These are phyloP conservation scores for Panorpa germanica DNA, from an alignment of 2,888 invertebrate species.

Conservation along the genomic window DNA sequence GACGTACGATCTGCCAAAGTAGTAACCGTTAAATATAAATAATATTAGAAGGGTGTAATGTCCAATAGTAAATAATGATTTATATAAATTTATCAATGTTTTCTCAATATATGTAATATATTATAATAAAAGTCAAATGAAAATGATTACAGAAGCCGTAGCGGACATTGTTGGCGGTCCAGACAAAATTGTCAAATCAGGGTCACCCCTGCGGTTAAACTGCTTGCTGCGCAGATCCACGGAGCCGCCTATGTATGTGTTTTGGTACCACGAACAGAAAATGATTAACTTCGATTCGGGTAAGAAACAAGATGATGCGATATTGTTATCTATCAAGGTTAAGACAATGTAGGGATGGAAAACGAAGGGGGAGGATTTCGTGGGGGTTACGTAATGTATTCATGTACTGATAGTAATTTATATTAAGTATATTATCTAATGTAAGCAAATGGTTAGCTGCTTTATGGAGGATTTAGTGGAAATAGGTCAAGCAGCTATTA, in stretches of 20 bases:
- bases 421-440: slow-evolving; percentile 2
- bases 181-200: slow-evolving; percentile 51
- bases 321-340: neutral
- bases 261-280: slow-evolving; percentile 57
- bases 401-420: neutral
- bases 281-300: slow-evolving; percentile 61
- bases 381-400: neutral
- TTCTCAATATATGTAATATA: slow-evolving; percentile 1
- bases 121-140: too few relatives aligned
- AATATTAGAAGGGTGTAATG: slow-evolving; percentile 1
- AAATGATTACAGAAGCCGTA: slow-evolving; percentile 46
- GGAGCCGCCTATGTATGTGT: slow-evolving; percentile 50
- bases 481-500: too few relatives aligned
- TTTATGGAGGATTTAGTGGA: too few relatives aligned
- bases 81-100: neutral
- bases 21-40: too few relatives aligned
- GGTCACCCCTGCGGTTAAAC: slow-evolving; percentile 47
- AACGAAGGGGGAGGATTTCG: neutral
- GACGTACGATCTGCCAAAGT: too few relatives aligned
- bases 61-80: neutral
- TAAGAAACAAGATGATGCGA: slow-evolving; percentile 19
- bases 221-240: slow-evolving; percentile 49
- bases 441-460: too few relatives aligned
- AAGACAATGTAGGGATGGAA: neutral
- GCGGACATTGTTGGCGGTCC: slow-evolving; percentile 51